These are phyloP conservation scores for Yoshiicerus persimilis DNA, from an alignment of 1,140 invertebrate genomes.

Conservation along the genomic window DNA sequence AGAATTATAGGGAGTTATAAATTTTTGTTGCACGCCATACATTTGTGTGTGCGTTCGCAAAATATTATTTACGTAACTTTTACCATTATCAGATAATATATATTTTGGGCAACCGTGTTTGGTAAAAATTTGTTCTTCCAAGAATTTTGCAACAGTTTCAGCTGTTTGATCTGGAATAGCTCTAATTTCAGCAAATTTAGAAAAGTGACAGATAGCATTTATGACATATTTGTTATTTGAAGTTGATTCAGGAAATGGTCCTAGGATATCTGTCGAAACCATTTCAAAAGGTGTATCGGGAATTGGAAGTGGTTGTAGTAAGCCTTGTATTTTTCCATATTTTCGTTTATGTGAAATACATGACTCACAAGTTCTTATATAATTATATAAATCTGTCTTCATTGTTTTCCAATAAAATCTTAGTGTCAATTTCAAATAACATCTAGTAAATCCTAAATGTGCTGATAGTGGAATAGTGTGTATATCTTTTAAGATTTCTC, in stretches of 20 bases:
- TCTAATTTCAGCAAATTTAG: constrained; percentile 52
- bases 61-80: background rate
- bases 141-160: constrained; percentile 28
- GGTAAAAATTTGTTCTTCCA: background rate
- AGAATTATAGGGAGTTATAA: background rate
- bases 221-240: constrained; percentile 51
- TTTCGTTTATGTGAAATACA: constrained; percentile 42
- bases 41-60: background rate
- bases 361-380: background rate
- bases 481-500: background rate
- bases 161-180: constrained; percentile 53
- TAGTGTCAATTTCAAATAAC: background rate
- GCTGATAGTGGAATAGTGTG: background rate
- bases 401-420: background rate
- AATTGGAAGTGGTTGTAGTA: constrained; percentile 51
- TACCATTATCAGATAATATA: constrained; percentile 12
- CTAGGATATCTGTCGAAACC: constrained; percentile 51
- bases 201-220: constrained; percentile 53
- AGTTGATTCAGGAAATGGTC: constrained; percentile 49
- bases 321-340: constrained; percentile 44
- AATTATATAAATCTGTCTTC: background rate
- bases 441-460: background rate
- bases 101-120: background rate
- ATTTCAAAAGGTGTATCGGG: constrained; percentile 44
- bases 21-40: constrained; percentile 1